These are phyloP conservation scores for Cryptocheilus praepositus DNA, from an alignment of 2,888 invertebrate genomes.

Conservation along the genomic window DNA sequence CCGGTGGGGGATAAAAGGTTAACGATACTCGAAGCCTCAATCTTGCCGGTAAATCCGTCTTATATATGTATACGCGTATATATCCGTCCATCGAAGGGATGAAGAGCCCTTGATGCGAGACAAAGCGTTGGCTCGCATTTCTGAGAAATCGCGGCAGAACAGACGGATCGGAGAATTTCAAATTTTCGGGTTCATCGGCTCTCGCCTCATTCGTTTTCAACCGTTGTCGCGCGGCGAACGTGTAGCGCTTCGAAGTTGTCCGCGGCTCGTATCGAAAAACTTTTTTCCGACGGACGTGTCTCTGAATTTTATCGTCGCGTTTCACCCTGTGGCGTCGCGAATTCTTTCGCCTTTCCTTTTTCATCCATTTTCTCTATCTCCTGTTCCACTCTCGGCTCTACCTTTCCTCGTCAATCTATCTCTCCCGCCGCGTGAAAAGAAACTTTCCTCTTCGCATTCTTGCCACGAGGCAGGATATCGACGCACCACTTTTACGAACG, in stretches of 20 bases:
- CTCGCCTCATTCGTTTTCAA: not conserved
- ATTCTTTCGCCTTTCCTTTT: too few relatives aligned
- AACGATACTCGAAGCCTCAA: conserved; percentile 37
- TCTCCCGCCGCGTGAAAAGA: too few relatives aligned
- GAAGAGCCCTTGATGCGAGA: not conserved
- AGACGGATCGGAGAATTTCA: not conserved
- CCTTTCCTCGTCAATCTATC: too few relatives aligned
- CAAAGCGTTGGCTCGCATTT: not conserved
- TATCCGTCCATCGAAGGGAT: not conserved
- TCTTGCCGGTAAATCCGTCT: conserved; percentile 25
- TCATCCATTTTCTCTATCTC: too few relatives aligned
- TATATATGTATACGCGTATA: not conserved
- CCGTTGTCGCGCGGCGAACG: not conserved
- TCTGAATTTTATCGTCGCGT: conserved; percentile 1
- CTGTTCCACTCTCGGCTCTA: too few relatives aligned
- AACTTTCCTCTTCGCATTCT: too few relatives aligned
- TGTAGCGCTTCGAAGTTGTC: not conserved
- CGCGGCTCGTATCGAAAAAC: conserved; percentile 3
- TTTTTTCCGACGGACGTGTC: not conserved
- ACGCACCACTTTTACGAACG: too few relatives aligned
- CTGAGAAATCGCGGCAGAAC: not conserved
- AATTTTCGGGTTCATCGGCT: not conserved
- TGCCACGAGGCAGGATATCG: too few relatives aligned
- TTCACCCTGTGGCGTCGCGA: not conserved
- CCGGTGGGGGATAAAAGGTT: conserved; percentile 34